Evolutionary conservation across 2,113 vertebrate genomes (phyloP), one percentile per base, ranked within the genome.

Genomic region (Myrmophylax atrothorax): DNA sequence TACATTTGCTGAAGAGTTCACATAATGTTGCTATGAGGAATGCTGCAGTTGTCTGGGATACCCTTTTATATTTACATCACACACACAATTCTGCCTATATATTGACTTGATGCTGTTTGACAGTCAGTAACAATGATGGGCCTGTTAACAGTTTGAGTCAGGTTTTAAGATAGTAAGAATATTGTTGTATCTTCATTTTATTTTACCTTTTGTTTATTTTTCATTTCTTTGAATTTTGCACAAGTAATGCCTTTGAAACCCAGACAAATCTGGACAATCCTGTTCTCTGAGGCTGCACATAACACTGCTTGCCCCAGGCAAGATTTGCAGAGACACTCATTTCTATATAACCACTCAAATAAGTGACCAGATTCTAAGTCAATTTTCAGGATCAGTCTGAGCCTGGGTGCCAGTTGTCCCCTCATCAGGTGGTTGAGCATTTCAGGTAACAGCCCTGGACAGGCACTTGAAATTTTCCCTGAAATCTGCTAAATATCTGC

Each of bases 11-110:
- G 94, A 97, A 89, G 96, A 93, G 96, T 80, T 97, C 96, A 92
- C 35, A 77, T 86, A 87, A 92, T 88, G 95, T 98, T 98, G 96
- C 97, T 96, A 93, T 92, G 95, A 97, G 94, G 89, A 96, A 97
- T 49, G 66, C 94, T 90, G 86, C 90, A 97, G 96, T 97, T 97
- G 95, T 96, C 97, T 89, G 86, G 89, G 94, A 93, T 97, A 95
- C 73, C 91, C 95, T 89, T 95, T 89, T 77, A 28, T 91, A 77
- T 84, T 74, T 96, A 84, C 60, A 94, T 81, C 73, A 81, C 59
- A 83, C 19, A 58, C 31, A 50, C 16, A 59, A 3, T 70, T 86
- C 62, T 84, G 85, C 64, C 55, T 76, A 2, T 60, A 49, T 9
- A 20, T 70, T 72, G 82, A 58, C 64, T 90, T 87, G 79, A 64